Base-by-base conservation (phyloP, 2,113 vertebrate species). In the Microtus pennsylvanicus region DNA sequence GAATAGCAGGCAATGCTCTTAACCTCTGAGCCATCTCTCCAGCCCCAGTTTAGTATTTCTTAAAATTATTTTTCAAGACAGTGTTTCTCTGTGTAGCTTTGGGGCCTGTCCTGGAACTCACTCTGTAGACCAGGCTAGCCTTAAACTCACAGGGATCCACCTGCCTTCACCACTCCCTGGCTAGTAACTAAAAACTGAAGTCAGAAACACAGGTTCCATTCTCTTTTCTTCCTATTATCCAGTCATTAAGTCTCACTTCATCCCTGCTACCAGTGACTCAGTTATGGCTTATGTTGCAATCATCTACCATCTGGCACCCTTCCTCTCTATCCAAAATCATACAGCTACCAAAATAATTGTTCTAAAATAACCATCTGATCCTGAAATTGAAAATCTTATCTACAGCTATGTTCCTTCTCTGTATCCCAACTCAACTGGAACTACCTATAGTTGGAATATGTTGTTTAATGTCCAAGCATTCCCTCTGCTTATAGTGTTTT, bases 331-430 rank as follows among this genome's bases (percentile, higher is more conserved):
- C 26, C 70, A 61, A 14, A 75, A 33, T 90, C 82, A 81, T 26
- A 89, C 14, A 63, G 33, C 21, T 42, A 38, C 83, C 74, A 91
- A 67, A 55, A 3, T 9, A 12, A 52, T 47, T n/a, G 11, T 38
- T 89, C 74, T 72, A 85, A 94, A 88, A 93, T 22, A 38, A 92
- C 12, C 61, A 87, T 82, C 81, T 87, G 65, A 82, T 80, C 16
- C 35, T 85, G 42, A 89, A 58, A 30, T 61, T 76, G 63, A 17
- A 74, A n/a, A 91, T 91, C 72, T 58, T 10, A 45, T 6, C 5
- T 67, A 52, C 14, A 47, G 3, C 5, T 67, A 58, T 19, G 75
- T 33, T 90, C 8, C 47, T 33, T 87, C 8, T 55, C 21, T 83
- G 35, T 50, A 35, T 26, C 86, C 58, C 22, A 72, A 78, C 70